Evolutionary conservation across 2,113 vertebrate species (phyloP).

Genomic region (Taurulus bubalis): DNA sequence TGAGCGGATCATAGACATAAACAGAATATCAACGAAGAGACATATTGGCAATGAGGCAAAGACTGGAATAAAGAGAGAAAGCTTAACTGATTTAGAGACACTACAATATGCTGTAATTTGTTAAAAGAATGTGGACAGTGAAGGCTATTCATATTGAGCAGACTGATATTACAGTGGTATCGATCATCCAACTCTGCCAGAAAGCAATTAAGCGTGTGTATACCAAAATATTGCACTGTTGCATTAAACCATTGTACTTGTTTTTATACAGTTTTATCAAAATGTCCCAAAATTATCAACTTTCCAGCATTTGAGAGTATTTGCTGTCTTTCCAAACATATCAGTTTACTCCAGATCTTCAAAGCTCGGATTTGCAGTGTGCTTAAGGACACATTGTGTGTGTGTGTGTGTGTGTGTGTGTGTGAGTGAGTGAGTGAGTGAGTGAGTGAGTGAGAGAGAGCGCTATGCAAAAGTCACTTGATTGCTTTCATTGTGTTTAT

Average conservation of each 20-base stretch:
- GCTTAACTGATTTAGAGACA: background rate
- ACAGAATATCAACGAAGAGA: background rate
- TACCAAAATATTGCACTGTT: background rate
- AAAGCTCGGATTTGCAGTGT: slow-evolving; percentile 16
- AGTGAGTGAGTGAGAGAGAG: background rate
- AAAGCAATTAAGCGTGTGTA: background rate
- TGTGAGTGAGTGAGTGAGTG: slow-evolving; percentile 1
- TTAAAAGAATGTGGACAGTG: background rate
- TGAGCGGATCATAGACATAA: background rate
- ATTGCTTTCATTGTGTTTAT: slow-evolving; percentile 52
- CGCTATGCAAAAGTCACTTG: slow-evolving; percentile 13
- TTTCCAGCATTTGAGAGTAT: background rate
- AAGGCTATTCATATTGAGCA: background rate
- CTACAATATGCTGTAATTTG: background rate
- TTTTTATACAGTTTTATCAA: background rate
- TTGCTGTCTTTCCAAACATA: background rate
- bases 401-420: background rate
- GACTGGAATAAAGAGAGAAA: background rate
- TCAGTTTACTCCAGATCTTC: slow-evolving; percentile 28
- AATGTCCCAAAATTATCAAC: background rate
- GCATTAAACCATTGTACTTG: background rate
- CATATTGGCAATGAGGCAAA: background rate
- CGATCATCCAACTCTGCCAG: background rate
- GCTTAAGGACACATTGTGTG: slow-evolving; percentile 33
- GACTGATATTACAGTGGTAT: background rate